Evolutionary conservation across 2,888 invertebrate species (phyloP).

Genomic region (Poecilus cupreus): DNA sequence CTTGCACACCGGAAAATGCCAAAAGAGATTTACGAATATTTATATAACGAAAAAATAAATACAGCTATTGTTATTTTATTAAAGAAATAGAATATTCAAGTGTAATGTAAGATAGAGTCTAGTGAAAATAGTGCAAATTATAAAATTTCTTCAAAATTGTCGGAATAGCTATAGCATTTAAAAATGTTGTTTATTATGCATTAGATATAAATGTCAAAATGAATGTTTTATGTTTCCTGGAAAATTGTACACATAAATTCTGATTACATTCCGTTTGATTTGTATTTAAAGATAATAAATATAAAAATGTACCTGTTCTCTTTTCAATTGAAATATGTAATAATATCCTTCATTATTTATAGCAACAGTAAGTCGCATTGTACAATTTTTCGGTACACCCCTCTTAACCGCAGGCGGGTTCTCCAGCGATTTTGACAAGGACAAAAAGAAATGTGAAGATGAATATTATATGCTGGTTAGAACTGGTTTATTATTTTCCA

Average conservation of each 20-base stretch:
- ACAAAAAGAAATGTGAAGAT: constrained; percentile 81
- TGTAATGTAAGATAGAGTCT: too few relatives aligned
- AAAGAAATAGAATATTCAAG: too few relatives aligned
- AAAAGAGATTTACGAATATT: not conserved
- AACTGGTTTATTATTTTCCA: constrained; percentile 83
- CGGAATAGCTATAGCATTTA: too few relatives aligned
- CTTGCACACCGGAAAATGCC: not conserved
- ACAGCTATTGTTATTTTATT: too few relatives aligned
- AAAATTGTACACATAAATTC: not conserved
- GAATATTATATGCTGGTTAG: constrained; percentile 88
- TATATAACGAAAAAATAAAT: not conserved
- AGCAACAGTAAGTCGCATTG: constrained; percentile 88
- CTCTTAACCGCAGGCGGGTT: constrained; percentile 88
- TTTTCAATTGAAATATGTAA: too few relatives aligned
- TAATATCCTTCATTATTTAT: constrained; percentile 68
- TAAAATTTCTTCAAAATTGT: too few relatives aligned
- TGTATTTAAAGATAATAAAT: constrained; percentile 11
- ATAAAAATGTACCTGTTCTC: too few relatives aligned
- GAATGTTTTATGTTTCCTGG: constrained; percentile 30
- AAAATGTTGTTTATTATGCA: not conserved
- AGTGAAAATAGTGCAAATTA: too few relatives aligned
- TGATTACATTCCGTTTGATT: not conserved
- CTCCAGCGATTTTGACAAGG: constrained; percentile 84
- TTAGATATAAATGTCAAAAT: not conserved
- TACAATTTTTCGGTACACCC: constrained; percentile 86